These are phyloP conservation scores for Verasper variegatus DNA, from an alignment of 2,113 vertebrate species.

Conservation along the genomic window DNA sequence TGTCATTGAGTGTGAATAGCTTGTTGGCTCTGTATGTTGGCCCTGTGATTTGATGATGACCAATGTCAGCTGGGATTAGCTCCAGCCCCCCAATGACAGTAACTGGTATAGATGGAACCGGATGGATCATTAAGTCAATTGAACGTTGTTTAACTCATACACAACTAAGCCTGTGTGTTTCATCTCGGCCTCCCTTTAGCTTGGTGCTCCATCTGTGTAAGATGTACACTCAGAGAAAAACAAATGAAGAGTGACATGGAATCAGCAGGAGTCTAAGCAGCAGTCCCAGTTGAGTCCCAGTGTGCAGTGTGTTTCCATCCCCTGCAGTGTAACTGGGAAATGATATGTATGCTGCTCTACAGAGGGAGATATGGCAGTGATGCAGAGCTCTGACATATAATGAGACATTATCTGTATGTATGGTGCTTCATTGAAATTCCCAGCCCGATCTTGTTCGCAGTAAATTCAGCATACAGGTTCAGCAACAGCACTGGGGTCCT, in stretches of 20 bases:
- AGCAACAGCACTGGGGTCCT: neutral
- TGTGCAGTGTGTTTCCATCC: slow-evolving; percentile 34
- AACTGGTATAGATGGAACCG: no score
- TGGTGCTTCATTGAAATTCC: neutral
- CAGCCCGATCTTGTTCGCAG: neutral
- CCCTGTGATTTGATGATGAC: no score
- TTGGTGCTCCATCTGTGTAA: slow-evolving; percentile 38
- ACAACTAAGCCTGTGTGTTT: slow-evolving; percentile 41
- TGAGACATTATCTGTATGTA: slow-evolving; percentile 19
- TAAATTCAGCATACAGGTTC: slow-evolving; percentile 11
- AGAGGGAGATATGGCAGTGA: slow-evolving; percentile 18
- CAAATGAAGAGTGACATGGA: slow-evolving; percentile 59
- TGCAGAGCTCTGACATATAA: slow-evolving; percentile 9
- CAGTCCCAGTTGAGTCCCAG: slow-evolving; percentile 39
- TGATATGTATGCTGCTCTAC: slow-evolving; percentile 11
- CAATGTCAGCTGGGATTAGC: no score
- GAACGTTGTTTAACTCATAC: slow-evolving; percentile 9
- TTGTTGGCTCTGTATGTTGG: no score
- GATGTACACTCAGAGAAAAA: slow-evolving; percentile 44
- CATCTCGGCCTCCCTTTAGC: slow-evolving; percentile 49
- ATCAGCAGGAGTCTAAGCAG: slow-evolving; percentile 59
- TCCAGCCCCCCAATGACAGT: no score
- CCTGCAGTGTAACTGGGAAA: slow-evolving; percentile 28
- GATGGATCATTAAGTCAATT: no score
- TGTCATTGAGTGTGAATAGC: no score